Base-by-base conservation (phyloP, 2,888 invertebrate genomes). In the Atrina japonica region DNA sequence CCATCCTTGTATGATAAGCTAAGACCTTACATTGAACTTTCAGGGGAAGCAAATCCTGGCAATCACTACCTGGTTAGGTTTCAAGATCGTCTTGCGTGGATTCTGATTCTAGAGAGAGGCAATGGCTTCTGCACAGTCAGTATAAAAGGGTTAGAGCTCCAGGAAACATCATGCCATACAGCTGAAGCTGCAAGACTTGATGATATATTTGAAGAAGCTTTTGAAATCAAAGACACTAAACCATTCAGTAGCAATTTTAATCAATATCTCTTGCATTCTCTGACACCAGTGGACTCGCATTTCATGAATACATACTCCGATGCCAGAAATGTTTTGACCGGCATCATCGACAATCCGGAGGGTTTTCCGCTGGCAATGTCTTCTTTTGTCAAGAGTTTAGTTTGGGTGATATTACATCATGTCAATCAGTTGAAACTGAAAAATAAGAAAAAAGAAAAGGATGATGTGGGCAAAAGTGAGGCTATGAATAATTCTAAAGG, bases 181-280 rank as follows among this genome's bases (percentile, higher is more conserved):
- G 89, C 90, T n/a, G 92, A 92, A 77, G 92, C 92, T 3, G 89
- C 91, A 2, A 83, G 88, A 64, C 83, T 92, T 25, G 92, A 92
- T 73, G 90, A 91, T 55, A 86, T 91, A 45, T 90, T 92, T 77
- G 90, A 91, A 45, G 75, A 77, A 30, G 88, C 91, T 2, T 91
- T 91, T 78, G 90, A 88, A 58, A 83, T 58, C 7, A 76, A 78
- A 29, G 75, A 75, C 21, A 70, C 73, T 5, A 69, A 29, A 6
- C 52, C 56, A 2, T 9, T 30, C 18, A 7, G 6, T 3, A 84
- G 84, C 29, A 61, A 76, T 25, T 60, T 85, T n/a, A 89, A 86
- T 71, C 68, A 78, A 30, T 84, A 84, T 64, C 85, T 85, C 1
- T 60, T 88, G 9, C 87, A 87, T 63, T 81, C 84, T 16, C 70